A percentile compares a stretch with the other conserved stretches of the same genome.
These are phyloP conservation scores for Pollenia griseotomentosa DNA, from an alignment of 2,888 invertebrate genomes.

Conservation along the genomic window DNA sequence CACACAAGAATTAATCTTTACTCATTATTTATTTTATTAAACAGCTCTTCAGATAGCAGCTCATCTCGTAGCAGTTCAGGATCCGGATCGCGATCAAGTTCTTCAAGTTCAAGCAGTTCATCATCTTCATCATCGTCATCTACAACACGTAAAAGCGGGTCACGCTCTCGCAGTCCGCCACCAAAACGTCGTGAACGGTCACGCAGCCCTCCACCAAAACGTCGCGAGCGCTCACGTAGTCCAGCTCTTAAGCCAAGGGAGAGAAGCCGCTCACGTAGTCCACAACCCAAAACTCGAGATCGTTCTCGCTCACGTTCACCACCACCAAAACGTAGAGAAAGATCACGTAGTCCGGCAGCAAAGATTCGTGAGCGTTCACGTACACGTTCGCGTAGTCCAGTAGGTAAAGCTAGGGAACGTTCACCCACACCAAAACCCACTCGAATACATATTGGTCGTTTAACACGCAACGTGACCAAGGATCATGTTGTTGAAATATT, in stretches of 20 bases:
- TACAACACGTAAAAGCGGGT: conserved; percentile 81
- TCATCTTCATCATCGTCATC: conserved; percentile 88
- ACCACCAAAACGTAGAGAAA: conserved; percentile 73
- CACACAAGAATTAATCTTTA: too few relatives aligned
- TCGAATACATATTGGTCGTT: conserved; percentile 96
- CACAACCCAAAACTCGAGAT: conserved; percentile 76
- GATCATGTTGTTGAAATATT: conserved; percentile 97
- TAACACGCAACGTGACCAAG: conserved; percentile 96
- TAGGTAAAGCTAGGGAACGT: conserved; percentile 88
- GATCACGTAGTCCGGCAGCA: conserved; percentile 83
- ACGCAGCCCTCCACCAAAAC: conserved; percentile 77
- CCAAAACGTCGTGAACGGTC: conserved; percentile 76
- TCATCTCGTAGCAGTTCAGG: conserved; percentile 89
- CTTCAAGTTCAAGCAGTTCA: conserved; percentile 87
- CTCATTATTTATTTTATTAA: neutral
- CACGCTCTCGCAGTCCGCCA: conserved; percentile 73
- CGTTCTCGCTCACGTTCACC: conserved; percentile 76
- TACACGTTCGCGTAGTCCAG: conserved; percentile 92
- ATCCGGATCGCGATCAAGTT: conserved; percentile 91
- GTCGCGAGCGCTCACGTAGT: conserved; percentile 74
- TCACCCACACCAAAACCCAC: conserved; percentile 96
- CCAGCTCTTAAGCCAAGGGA: conserved; percentile 64
- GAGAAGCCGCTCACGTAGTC: conserved; percentile 80
- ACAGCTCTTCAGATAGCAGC: conserved; percentile 91
- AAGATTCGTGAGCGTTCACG: conserved; percentile 87